Base-by-base conservation (phyloP, 2,888 invertebrate species). In the Leptogaster cylindrica region DNA sequence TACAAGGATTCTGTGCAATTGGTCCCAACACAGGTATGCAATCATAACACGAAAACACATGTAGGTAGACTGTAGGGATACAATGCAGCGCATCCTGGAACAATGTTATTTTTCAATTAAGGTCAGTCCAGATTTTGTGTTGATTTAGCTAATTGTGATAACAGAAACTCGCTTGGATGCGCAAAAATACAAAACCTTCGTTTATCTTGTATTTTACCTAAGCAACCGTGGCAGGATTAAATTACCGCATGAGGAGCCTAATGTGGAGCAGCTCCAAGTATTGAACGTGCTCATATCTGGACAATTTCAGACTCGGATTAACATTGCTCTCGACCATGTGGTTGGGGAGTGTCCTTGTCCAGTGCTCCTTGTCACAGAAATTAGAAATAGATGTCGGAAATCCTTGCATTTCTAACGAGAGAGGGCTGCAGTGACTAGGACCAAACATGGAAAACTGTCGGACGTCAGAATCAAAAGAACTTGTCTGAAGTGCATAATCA, bases 81-180 rank as follows among this genome's bases (percentile, higher is more conserved):
- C 7, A 20, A 12, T 31, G 25, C 52, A 31, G 18, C 33, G 12
- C 12, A 8, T 23, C 31, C 31, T 7, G 52, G 58, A 41, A 58
- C 58, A 41, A 58, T 58, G 58, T 58, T 58, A 58, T 58, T 58
- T 58, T 58, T 58, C 58, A 58, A 58, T 58, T 58, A 58, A 39
- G 58, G 58, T 58, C 58, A 58, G 39, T 36, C n/a, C 58, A 58
- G 41, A 58, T 58, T 58, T 58, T 58, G 39, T 58, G 58, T 58
- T 58, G 58, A 58, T 58, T 58, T 58, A 58, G 27, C 58, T 58
- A 58, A 58, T 58, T 58, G 58, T 58, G 41, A 58, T 58, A 58
- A 58, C 58, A 58, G 27, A 39, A 23, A 14, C 41, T 36, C 39
- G 20, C 36, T 36, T 55, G 18, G 23, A n/a, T 55, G 52, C 52